A percentile compares a stretch with the other conserved stretches of the same genome.
phyloP scores from a whole-genome alignment of 1,140 invertebrate genomes.

The Saccostrea cuccullata region DNA sequence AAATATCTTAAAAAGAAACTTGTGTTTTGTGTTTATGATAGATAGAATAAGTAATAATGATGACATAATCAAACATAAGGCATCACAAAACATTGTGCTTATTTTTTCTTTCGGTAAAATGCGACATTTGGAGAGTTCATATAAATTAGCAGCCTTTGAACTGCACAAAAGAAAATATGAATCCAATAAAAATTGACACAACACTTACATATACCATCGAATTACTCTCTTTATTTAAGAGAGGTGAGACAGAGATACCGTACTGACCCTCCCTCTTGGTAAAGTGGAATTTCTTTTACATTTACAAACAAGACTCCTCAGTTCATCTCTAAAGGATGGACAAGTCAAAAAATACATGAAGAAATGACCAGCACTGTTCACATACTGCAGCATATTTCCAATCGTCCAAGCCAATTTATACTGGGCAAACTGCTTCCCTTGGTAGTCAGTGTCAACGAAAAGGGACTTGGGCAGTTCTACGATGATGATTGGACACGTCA shows the following conservation, averaged over 20 bases:
- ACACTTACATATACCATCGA: no score
- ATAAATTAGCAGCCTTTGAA: no score
- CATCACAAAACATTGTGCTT: no score
- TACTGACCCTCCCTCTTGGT: background rate
- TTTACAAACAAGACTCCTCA: conserved; percentile 6
- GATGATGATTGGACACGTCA: conserved; percentile 67
- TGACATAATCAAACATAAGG: no score
- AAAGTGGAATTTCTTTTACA: background rate
- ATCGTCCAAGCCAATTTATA: conserved; percentile 67
- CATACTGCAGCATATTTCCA: conserved; percentile 72
- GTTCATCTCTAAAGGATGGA: conserved; percentile 64
- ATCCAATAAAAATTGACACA: no score
- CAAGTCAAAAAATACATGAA: conserved; percentile 73
- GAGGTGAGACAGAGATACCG: background rate
- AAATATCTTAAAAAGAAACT: no score
- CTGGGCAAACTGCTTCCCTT: conserved; percentile 41
- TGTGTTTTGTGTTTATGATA: no score
- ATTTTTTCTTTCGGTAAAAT: no score
- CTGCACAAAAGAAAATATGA: no score
- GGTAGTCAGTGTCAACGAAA: background rate
- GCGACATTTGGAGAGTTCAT: no score
- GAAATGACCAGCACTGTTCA: conserved; percentile 74
- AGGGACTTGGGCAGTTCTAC: conserved; percentile 65
- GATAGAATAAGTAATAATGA: no score
- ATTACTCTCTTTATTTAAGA: background rate